A percentile compares a stretch with the other conserved stretches of the same genome.
Evolutionary conservation across 1,140 invertebrate species (phyloP).

Genomic region (Eciton burchellii): DNA sequence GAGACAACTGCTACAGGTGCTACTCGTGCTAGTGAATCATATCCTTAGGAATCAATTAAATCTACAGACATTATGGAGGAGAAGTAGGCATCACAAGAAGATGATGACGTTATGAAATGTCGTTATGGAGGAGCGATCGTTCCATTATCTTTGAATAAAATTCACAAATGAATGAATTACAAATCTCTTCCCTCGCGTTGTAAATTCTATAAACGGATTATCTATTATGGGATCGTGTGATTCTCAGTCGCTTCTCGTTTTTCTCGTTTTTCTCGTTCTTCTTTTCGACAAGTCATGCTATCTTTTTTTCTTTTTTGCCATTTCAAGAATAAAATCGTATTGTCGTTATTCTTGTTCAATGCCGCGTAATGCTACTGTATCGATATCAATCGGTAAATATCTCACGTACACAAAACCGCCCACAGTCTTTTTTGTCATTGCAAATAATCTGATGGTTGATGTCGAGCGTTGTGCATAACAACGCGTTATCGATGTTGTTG

Average conservation of each 20-base stretch:
- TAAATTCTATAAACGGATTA: neutral
- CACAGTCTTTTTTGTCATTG: neutral
- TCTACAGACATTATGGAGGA: conserved; percentile 53
- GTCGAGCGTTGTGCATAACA: neutral
- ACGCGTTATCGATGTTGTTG: conserved; percentile 2
- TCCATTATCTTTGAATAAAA: conserved; percentile 47
- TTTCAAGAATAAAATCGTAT: conserved; percentile 2
- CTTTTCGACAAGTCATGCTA: neutral
- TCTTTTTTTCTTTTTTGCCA: neutral
- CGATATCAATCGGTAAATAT: conserved; percentile 8
- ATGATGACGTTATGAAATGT: conserved; percentile 62
- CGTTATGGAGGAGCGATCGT: conserved; percentile 18
- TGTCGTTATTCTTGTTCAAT: neutral
- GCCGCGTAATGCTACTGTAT: neutral
- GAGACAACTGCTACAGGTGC: no score
- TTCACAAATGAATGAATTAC: conserved; percentile 23
- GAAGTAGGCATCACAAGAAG: conserved; percentile 61
- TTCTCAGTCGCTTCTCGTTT: neutral
- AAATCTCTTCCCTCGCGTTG: neutral
- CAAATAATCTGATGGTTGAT: conserved; percentile 2
- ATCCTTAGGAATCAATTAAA: conserved; percentile 67
- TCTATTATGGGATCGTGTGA: neutral
- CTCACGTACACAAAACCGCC: neutral
- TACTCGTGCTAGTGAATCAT: conserved; percentile 58
- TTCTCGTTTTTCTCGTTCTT: neutral